Base-by-base conservation (phyloP, 2,113 vertebrate species). In the Leptocoma aspasia region DNA sequence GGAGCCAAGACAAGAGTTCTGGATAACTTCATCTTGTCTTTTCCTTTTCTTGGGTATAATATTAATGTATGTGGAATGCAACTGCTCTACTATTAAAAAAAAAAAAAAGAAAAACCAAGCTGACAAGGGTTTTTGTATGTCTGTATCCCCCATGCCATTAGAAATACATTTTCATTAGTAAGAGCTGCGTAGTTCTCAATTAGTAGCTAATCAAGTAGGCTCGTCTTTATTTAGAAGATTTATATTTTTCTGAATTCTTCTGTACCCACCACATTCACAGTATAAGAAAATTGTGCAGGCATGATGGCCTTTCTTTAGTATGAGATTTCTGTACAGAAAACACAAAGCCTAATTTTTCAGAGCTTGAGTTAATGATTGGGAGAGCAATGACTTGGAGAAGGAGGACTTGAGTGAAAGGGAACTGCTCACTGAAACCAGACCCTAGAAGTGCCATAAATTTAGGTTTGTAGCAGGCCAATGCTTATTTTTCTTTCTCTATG, bases 381-480 rank as follows among this genome's bases (percentile, higher is more conserved):
- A 82, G 75, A 78, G n/a, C 28, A 54, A 30, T 11, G 44, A 33
- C 50, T 93, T 91, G 37, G 70, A 94, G 89, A 86, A 85, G 91
- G 89, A 75, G 75, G 85, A 53, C 65, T 85, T 5, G 39, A 94
- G 86, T 84, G 89, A 82, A 92, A 94, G 91, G 76, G 79, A 86
- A 2, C 42, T 53, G 68, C 61, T 80, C 35, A 13, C 56, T 78
- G 84, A 98, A 97, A 95, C 72, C 59, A 81, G 72, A 79, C 60
- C 61, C 18, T 94, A 70, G 87, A 89, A 96, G 59, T 54, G 6
- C 82, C 70, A 66, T 80, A 83, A 83, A 88, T 91, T 73, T 14
- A 93, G 56, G 71, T 60, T 90, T 69, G 52, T 78, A 64, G 86
- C 60, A 87, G 87, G 44, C 54, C 71, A 82, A 1, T 77, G 23